A percentile compares a stretch with the other conserved stretches of the same genome.
phyloP scores from a whole-genome alignment of 2,113 vertebrate species.

The Struthio camelus region DNA sequence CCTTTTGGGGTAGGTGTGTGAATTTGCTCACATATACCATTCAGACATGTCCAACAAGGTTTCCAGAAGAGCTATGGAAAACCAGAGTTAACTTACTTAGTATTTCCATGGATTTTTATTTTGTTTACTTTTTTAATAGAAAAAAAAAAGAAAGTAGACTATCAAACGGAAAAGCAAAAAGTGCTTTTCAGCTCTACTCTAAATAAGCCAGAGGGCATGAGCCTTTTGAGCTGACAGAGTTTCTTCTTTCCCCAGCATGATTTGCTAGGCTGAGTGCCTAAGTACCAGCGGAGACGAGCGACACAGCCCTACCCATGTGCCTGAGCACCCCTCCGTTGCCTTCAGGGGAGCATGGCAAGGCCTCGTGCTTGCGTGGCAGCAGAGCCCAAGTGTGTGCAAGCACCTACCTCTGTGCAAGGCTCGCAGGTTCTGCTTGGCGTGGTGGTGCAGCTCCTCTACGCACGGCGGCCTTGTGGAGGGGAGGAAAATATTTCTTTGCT shows the following conservation, averaged over 20 bases:
- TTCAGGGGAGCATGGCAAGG: accelerated
- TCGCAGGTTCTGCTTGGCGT: constrained; percentile 87
- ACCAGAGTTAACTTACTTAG: background rate
- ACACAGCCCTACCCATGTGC: background rate
- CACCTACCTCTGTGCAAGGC: constrained; percentile 85
- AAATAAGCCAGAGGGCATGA: background rate
- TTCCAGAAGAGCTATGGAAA: background rate
- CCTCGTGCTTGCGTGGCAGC: accelerated
- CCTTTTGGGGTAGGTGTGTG: background rate
- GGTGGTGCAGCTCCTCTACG: constrained; percentile 89
- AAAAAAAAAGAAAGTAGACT: background rate
- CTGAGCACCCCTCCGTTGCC: background rate
- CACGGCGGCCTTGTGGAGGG: constrained; percentile 88
- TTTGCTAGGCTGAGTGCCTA: background rate
- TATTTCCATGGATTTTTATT: background rate
- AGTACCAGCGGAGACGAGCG: background rate
- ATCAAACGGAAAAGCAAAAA: background rate
- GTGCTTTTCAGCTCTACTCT: background rate
- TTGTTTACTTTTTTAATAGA: background rate
- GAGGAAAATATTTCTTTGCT: constrained; percentile 90
- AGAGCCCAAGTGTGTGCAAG: accelerated
- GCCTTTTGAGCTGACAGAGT: background rate
- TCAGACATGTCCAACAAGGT: background rate
- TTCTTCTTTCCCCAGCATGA: background rate
- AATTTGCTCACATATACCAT: background rate